These are phyloP conservation scores for Ctenosaura bakeri DNA, from an alignment of 2,797 vertebrate species.

Conservation along the genomic window DNA sequence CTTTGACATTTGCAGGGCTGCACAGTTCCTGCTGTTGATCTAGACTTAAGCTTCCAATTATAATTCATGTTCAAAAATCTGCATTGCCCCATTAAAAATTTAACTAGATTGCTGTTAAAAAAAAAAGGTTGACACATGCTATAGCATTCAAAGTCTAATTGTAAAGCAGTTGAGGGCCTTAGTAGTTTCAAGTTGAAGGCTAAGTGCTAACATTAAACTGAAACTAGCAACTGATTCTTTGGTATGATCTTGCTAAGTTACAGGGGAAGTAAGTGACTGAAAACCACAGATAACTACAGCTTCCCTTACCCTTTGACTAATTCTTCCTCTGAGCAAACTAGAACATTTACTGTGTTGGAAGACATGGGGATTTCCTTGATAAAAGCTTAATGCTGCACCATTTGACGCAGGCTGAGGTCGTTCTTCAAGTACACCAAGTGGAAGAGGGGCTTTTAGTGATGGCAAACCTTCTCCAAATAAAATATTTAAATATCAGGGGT, in stretches of 20 bases:
- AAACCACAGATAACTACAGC: slow-evolving; percentile 27
- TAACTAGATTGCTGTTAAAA: not conserved
- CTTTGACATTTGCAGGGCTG: not conserved
- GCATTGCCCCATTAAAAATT: not conserved
- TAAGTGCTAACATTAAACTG: not conserved
- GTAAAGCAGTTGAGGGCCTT: not conserved
- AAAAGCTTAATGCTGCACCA: not conserved
- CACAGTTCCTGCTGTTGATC: not conserved
- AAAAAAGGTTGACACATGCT: not conserved
- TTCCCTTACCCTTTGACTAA: slow-evolving; percentile 40
- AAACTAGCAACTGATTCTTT: not conserved
- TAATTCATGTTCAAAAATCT: not conserved
- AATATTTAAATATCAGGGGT: slow-evolving; percentile 2
- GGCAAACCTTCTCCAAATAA: slow-evolving; percentile 5
- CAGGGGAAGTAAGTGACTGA: slow-evolving; percentile 36
- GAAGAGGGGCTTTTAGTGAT: slow-evolving; percentile 2
- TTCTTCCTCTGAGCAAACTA: slow-evolving; percentile 17
- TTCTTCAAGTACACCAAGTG: slow-evolving; percentile 3
- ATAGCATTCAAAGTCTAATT: not conserved
- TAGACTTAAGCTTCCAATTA: not conserved
- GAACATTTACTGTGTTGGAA: slow-evolving; percentile 34
- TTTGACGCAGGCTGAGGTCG: slow-evolving; percentile 25
- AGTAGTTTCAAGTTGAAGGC: not conserved
- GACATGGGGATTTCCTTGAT: slow-evolving; percentile 38
- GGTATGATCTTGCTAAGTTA: not conserved